Evolutionary conservation across 2,797 vertebrate species (phyloP).

Genomic region (Nyctibius grandis): DNA sequence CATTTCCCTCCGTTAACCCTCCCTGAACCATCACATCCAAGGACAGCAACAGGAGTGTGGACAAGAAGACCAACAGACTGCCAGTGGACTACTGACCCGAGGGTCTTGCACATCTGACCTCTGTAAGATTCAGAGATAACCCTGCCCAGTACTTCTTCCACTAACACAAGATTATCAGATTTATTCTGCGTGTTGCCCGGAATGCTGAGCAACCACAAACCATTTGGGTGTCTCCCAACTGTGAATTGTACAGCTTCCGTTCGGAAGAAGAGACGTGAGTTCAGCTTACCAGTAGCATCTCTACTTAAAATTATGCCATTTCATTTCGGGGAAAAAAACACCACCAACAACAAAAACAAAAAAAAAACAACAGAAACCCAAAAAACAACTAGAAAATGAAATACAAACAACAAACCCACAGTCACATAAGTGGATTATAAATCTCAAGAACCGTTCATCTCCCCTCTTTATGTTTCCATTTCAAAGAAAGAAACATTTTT

Average conservation of each 20-base stretch:
- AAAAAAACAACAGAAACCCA: no score
- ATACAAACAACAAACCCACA: background rate
- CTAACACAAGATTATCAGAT: background rate
- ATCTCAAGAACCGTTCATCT: background rate
- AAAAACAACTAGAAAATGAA: background rate
- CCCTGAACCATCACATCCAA: background rate
- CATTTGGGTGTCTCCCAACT: background rate
- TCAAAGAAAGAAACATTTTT: background rate
- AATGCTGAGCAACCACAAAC: background rate
- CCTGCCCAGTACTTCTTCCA: background rate
- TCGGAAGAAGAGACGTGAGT: rapidly evolving
- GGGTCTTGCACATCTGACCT: rapidly evolving
- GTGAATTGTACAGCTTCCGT: background rate
- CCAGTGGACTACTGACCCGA: background rate
- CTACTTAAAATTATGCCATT: background rate
- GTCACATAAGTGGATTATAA: background rate
- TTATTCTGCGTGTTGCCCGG: background rate
- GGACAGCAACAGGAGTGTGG: background rate
- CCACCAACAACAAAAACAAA: no score
- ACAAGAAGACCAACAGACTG: background rate
- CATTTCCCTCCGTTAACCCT: background rate
- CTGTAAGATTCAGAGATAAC: background rate
- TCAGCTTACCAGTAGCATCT: background rate
- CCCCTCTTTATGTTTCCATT: background rate
- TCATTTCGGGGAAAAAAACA: background rate